Conservation (phyloP, 2,797 vertebrate genomes). For the Remorina albescens region DNA sequence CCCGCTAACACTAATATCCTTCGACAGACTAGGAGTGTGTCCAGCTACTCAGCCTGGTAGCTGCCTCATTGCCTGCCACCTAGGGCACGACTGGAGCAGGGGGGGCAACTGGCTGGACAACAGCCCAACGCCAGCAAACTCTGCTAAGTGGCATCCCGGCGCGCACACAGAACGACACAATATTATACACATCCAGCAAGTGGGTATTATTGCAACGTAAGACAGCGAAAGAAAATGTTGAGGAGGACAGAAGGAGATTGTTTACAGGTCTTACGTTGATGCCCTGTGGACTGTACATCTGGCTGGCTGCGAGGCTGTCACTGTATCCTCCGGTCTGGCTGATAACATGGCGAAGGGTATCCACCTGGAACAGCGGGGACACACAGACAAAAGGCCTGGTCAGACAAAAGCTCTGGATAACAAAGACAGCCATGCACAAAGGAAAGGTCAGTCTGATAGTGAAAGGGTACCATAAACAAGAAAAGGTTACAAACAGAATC, state of each 20-base stretch:
- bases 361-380: constrained; percentile 91
- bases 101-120: constrained; percentile 86
- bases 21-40: constrained; percentile 88
- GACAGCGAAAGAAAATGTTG: constrained; percentile 43
- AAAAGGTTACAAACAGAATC: constrained; percentile 84
- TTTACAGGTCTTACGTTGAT: constrained; percentile 96
- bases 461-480: constrained; percentile 79
- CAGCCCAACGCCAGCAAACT: constrained; percentile 83
- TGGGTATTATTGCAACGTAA: constrained; percentile 81
- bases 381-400: constrained; percentile 82
- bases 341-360: constrained; percentile 99
- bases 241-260: constrained; percentile 70
- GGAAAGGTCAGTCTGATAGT: constrained; percentile 86
- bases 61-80: constrained; percentile 85
- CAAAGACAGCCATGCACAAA: constrained; percentile 75
- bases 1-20: constrained; percentile 86
- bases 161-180: constrained; percentile 38
- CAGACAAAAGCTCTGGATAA: constrained; percentile 80
- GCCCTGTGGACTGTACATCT: constrained; percentile 99
- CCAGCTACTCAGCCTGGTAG: constrained; percentile 86
- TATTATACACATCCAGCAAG: constrained; percentile 64
- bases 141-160: constrained; percentile 86
- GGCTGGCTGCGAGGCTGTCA: constrained; percentile 98
- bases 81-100: constrained; percentile 83
- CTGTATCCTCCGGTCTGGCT: constrained; percentile 99